Percentiles rank a stretch among this genome's conserved stretches.
Conservation (phyloP, 2,113 vertebrate species). For the Dunckerocampus dactyliophorus region DNA sequence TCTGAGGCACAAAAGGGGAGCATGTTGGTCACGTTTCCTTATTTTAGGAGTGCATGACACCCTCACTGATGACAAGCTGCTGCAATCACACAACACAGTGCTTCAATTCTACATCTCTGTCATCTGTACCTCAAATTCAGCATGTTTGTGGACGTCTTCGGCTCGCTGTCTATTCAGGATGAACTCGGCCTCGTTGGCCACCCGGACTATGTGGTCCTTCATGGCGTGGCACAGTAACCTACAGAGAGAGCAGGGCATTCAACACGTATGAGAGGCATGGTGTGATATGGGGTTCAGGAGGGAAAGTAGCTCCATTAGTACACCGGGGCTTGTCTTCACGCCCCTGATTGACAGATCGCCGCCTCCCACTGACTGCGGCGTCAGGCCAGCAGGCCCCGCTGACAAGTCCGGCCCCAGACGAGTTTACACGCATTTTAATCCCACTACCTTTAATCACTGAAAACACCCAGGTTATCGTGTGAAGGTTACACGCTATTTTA, state of each 20-base stretch:
- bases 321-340: slow-evolving; percentile 35
- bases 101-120: no score
- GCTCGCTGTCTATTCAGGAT: slow-evolving; percentile 96
- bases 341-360: slow-evolving; percentile 39
- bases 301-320: slow-evolving; percentile 49
- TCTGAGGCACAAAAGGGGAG: slow-evolving; percentile 1
- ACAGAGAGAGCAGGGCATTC: slow-evolving; percentile 22
- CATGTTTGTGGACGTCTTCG: slow-evolving; percentile 96
- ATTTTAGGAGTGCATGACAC: no score
- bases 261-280: background rate
- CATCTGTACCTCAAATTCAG: slow-evolving; percentile 89
- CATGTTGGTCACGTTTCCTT: no score
- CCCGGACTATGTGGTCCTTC: slow-evolving; percentile 98
- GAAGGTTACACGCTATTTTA: slow-evolving; percentile 86
- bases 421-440: slow-evolving; percentile 54
- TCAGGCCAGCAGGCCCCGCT: slow-evolving; percentile 20
- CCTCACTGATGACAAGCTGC: no score
- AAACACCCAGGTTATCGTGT: slow-evolving; percentile 77
- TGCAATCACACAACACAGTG: no score
- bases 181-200: slow-evolving; percentile 97
- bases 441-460: slow-evolving; percentile 76
- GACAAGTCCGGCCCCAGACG: slow-evolving; percentile 27
- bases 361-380: slow-evolving; percentile 35
- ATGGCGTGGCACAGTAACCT: slow-evolving; percentile 96
- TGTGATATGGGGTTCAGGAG: background rate